Evolutionary conservation across 2,888 invertebrate genomes (phyloP), one percentile per base, ranked within the genome.

Genomic region (Pyralis farinalis): DNA sequence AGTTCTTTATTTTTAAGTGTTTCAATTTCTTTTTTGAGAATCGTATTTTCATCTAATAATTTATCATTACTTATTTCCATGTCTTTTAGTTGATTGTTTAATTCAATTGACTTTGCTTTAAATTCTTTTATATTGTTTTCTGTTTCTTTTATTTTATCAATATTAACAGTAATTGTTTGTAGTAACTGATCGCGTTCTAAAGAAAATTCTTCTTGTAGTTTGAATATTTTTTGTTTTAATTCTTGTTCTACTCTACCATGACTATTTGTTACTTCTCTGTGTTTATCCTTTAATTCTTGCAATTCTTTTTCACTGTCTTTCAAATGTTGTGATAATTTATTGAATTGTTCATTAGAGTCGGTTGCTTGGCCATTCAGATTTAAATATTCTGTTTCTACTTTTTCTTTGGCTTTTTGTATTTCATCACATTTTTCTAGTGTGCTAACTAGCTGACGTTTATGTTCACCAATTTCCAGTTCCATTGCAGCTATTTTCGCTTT

Each of bases 281-380:
- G 71, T 51, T 84, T 83, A 43, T 90, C 87, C 58, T 90, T 83
- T 1, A 91, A 58, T 4, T 81, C 75, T 56, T 91, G 90, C 27
- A 91, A 73, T 48, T 91, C 89, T 51, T 87, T 90, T 59, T 92
- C 92, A 31, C 92, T 91, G 10, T 84, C 82, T 54, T 90, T 87
- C 0, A 92, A 66, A 51, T 91, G 90, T 48, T 90, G 89, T 2
- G 90, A 88, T 25, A 92, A 67, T 51, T 90, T 87, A 42, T 83
- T 75, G 36, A 92, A 83, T 55, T 93, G 91, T 43, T 90, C 90
- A 53, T 90, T 91, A 0, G 92, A 92, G 63, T 93, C 90, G 9
- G 89, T 90, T 0, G 92, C 86, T 47, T 91, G 90, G 32, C 88
- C 91, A 36, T 91, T 91, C 28, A 93, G 65, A 58, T 86, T 88